Evolutionary conservation across 2,113 vertebrate species (phyloP).

Genomic region (Platysteira castanea): DNA sequence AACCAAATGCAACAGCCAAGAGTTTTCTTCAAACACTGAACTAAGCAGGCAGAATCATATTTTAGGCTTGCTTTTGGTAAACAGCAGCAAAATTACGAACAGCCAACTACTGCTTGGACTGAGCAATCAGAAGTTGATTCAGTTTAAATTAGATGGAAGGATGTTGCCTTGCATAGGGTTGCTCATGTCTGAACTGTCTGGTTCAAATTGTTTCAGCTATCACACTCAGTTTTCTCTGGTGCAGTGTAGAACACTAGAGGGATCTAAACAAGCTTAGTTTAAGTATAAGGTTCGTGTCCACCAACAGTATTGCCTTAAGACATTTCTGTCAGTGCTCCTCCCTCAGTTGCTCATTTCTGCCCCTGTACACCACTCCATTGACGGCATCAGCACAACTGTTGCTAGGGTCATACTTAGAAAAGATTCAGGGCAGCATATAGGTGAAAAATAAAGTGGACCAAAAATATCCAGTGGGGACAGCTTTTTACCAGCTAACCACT

Average conservation of each 20-base stretch:
- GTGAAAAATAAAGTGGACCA: not conserved
- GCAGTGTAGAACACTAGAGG: accelerated
- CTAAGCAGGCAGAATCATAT: not conserved
- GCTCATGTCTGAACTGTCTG: not conserved
- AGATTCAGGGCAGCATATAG: not conserved
- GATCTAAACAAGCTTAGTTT: not conserved
- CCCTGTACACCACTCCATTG: not conserved
- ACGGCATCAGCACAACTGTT: not conserved
- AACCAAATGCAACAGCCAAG: not conserved
- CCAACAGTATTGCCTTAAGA: not conserved
- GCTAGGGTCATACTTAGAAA: not conserved
- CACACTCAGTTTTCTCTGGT: not conserved
- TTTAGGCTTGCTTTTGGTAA: not conserved
- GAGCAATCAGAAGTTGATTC: not conserved
- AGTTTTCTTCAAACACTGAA: not conserved
- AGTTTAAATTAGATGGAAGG: not conserved
- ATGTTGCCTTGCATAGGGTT: not conserved
- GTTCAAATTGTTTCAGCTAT: not conserved
- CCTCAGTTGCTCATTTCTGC: not conserved
- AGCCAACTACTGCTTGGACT: not conserved
- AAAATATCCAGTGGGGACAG: not conserved
- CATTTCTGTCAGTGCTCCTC: not conserved
- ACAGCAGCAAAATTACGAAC: not conserved
- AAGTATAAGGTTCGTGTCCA: not conserved
- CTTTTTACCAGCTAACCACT: not conserved